Conservation (phyloP, 1,140 invertebrate species). For the Anastrepha obliqua region DNA sequence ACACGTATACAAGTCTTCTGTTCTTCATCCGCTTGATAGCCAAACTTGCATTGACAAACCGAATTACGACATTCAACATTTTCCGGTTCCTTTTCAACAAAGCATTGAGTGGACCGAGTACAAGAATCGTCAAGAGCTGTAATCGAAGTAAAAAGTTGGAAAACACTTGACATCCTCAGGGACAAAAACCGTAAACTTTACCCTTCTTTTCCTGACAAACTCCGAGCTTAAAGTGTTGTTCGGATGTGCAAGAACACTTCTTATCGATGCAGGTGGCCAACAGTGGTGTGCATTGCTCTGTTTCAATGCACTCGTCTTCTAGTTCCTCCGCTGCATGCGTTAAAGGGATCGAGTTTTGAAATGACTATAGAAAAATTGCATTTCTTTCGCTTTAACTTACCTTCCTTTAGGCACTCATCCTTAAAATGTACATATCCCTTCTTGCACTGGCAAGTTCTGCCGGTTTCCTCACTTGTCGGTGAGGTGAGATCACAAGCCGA, state of each 20-base stretch:
- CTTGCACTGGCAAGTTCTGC: slow-evolving; percentile 73
- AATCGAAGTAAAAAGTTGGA: neutral
- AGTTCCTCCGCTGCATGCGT: slow-evolving; percentile 62
- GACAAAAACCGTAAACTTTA: slow-evolving; percentile 50
- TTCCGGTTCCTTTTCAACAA: slow-evolving; percentile 69
- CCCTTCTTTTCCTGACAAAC: slow-evolving; percentile 66
- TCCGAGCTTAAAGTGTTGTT: slow-evolving; percentile 68
- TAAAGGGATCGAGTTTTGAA: neutral
- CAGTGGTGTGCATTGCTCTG: slow-evolving; percentile 71
- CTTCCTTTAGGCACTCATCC: slow-evolving; percentile 74
- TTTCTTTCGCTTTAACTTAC: slow-evolving; percentile 56
- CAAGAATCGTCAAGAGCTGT: slow-evolving; percentile 74
- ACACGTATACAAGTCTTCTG: slow-evolving; percentile 68
- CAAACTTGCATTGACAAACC: slow-evolving; percentile 75
- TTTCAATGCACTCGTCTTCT: slow-evolving; percentile 69
- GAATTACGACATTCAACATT: slow-evolving; percentile 76
- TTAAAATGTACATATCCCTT: slow-evolving; percentile 71
- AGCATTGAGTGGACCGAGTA: slow-evolving; percentile 74
- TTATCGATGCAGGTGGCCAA: slow-evolving; percentile 66
- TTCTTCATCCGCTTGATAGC: slow-evolving; percentile 72
- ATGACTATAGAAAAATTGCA: neutral
- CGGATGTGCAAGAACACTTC: slow-evolving; percentile 67
- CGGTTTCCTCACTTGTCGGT: slow-evolving; percentile 59
- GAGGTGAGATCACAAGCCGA: slow-evolving; percentile 68
- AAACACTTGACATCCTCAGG: neutral